Evolutionary conservation across 2,888 invertebrate genomes (phyloP).

Genomic region (Plemyria rubiginata): DNA sequence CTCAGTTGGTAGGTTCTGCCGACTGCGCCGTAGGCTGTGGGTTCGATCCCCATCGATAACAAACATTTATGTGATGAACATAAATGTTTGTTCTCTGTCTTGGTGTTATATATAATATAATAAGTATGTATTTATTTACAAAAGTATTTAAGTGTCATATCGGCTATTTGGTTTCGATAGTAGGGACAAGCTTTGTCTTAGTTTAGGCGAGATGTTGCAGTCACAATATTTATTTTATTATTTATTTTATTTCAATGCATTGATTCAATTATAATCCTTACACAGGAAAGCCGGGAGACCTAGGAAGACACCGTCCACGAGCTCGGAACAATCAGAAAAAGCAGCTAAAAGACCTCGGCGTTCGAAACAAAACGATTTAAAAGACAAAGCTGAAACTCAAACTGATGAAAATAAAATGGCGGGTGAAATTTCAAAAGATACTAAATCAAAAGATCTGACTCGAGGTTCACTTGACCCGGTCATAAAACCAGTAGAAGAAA

Average conservation of each 20-base stretch:
- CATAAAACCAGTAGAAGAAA: not conserved
- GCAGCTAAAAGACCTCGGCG: conserved; percentile 12
- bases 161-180: too few relatives aligned
- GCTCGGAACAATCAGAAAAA: conserved; percentile 22
- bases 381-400: not conserved
- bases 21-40: too few relatives aligned
- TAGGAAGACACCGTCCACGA: conserved; percentile 22
- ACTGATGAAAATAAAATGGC: conserved; percentile 6
- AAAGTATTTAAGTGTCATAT: too few relatives aligned
- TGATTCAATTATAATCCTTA: not conserved
- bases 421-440: not conserved
- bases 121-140: too few relatives aligned
- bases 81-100: too few relatives aligned
- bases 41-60: too few relatives aligned
- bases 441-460: not conserved
- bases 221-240: too few relatives aligned
- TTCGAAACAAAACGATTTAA: conserved; percentile 8
- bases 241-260: not conserved
- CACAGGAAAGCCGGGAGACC: conserved; percentile 23
- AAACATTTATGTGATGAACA: too few relatives aligned
- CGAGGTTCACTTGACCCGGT: not conserved
- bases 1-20: too few relatives aligned
- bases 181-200: too few relatives aligned
- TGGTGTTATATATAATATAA: too few relatives aligned
- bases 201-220: too few relatives aligned